phyloP scores from a whole-genome alignment of 2,113 vertebrate genomes.

The Coptodon bakossiorum region DNA sequence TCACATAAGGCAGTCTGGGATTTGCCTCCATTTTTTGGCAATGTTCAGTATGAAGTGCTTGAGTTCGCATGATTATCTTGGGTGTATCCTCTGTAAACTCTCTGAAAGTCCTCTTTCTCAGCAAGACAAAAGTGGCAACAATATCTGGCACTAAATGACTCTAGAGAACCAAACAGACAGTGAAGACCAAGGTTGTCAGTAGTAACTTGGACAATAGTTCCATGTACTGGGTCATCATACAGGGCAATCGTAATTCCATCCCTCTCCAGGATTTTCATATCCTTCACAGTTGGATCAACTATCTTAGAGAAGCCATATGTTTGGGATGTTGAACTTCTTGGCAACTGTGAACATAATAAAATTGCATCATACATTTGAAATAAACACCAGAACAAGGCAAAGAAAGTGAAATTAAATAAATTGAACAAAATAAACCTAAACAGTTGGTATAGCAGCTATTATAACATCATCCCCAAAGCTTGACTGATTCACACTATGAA shows the following conservation, averaged over 20 bases:
- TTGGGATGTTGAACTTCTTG: neutral
- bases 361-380: neutral
- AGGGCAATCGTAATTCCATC: neutral
- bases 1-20: too few relatives aligned
- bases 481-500: too few relatives aligned
- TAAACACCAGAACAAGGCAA: neutral
- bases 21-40: too few relatives aligned
- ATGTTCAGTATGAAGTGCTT: too few relatives aligned
- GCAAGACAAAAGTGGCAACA: neutral
- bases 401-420: neutral
- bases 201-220: constrained; percentile 5
- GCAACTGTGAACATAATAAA: neutral
- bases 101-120: neutral
- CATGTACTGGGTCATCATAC: neutral
- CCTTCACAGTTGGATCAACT: neutral
- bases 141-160: constrained; percentile 13
- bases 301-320: neutral
- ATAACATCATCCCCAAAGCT: neutral
- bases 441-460: neutral
- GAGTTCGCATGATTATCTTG: neutral
- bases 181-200: neutral
- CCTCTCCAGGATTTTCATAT: neutral
- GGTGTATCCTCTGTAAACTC: neutral
- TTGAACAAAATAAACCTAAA: accelerated
- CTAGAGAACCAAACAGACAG: neutral